Percentiles rank a stretch among this genome's conserved stretches.
Evolutionary conservation across 2,797 vertebrate species (phyloP).

Genomic region (Crocodylus rhombifer): DNA sequence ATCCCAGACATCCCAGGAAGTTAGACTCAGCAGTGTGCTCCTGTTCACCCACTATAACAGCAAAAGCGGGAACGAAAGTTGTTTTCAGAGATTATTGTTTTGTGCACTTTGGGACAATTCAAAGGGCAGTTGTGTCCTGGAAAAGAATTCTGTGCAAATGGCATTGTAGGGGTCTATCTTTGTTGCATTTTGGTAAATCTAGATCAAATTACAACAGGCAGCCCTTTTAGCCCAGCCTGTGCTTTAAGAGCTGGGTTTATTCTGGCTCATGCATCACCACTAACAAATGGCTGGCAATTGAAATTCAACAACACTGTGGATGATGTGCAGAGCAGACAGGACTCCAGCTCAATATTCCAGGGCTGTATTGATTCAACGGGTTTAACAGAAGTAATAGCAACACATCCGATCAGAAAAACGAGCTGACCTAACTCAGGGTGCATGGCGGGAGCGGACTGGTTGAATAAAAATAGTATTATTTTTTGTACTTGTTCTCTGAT

Average conservation of each 20-base stretch:
- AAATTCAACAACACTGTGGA: not conserved
- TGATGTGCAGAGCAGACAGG: fast-evolving
- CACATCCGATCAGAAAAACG: not conserved
- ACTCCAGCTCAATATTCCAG: not conserved
- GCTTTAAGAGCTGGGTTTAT: not conserved
- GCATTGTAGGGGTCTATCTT: not conserved
- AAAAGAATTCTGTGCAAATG: slow-evolving; percentile 3
- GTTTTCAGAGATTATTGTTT: not conserved
- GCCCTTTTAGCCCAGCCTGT: not conserved
- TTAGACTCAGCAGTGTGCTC: not conserved
- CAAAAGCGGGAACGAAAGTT: not conserved
- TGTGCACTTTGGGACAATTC: slow-evolving; percentile 17
- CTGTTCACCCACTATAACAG: slow-evolving; percentile 11
- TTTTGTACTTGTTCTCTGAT: not conserved
- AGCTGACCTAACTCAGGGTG: not conserved
- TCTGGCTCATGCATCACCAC: not conserved
- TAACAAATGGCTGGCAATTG: not conserved
- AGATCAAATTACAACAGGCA: not conserved
- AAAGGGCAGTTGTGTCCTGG: slow-evolving; percentile 39
- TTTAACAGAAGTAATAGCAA: not conserved
- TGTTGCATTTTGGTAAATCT: slow-evolving; percentile 30
- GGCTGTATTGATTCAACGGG: not conserved
- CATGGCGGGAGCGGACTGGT: not conserved
- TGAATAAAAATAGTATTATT: fast-evolving
- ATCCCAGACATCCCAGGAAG: not conserved